These are phyloP conservation scores for Raja brachyura DNA, from an alignment of 2,113 vertebrate genomes.

Conservation along the genomic window DNA sequence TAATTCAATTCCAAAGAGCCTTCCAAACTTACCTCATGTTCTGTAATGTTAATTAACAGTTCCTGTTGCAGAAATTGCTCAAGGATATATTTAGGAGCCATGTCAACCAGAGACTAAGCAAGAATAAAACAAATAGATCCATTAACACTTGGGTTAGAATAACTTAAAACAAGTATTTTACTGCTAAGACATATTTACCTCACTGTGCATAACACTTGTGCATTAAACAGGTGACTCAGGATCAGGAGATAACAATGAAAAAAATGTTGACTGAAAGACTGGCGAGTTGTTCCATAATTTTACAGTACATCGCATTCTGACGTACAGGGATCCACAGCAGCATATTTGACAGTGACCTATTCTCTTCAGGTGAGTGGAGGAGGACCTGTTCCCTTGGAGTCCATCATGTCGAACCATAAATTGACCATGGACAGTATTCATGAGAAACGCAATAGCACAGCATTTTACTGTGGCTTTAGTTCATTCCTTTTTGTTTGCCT, in stretches of 20 bases:
- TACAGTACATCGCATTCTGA: not conserved
- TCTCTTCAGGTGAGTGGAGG: not conserved
- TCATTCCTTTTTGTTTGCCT: not conserved
- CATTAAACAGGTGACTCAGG: not conserved
- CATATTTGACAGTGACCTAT: not conserved
- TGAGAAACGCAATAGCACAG: not conserved
- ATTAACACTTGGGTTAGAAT: not conserved
- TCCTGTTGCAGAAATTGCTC: conserved; percentile 97
- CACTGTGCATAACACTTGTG: too few species aligned
- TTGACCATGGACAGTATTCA: not conserved
- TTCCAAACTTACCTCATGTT: conserved; percentile 75
- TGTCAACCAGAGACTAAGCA: conserved; percentile 83
- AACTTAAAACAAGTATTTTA: not conserved
- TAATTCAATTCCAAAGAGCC: not conserved
- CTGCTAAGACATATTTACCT: not conserved
- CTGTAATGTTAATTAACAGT: conserved; percentile 94
- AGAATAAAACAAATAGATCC: not conserved
- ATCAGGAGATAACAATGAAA: not conserved
- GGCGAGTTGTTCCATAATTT: not conserved
- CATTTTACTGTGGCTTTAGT: not conserved
- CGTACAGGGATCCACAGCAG: not conserved
- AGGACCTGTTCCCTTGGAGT: not conserved
- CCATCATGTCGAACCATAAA: not conserved
- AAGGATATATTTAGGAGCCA: conserved; percentile 96
- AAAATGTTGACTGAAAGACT: not conserved